Conservation (phyloP, 23 tunicate genomes). For the Oikopleura dioica region DNA sequence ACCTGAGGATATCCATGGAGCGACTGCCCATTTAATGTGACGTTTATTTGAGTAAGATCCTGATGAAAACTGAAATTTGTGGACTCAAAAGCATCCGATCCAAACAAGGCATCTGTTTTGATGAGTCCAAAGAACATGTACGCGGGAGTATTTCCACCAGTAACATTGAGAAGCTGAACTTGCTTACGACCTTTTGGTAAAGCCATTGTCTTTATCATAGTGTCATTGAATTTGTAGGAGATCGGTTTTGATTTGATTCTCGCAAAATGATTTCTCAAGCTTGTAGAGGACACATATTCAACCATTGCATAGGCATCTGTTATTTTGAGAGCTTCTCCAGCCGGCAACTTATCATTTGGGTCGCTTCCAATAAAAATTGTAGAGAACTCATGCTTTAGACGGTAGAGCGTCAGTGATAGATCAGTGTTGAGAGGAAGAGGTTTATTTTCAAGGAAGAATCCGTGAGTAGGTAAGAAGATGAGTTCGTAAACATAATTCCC, state of each 20-base stretch:
- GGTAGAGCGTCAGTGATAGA: neutral
- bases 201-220: neutral
- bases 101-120: neutral
- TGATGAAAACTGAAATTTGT: neutral
- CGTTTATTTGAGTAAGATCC: neutral
- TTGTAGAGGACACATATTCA: neutral
- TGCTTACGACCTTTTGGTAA: neutral
- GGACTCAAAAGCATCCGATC: neutral
- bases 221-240: neutral
- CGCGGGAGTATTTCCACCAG: neutral
- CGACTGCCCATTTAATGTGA: neutral
- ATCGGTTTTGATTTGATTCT: neutral
- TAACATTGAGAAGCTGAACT: neutral
- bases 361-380: neutral
- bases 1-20: conserved; percentile 7
- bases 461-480: neutral
- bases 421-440: neutral
- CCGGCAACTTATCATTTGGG: neutral
- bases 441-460: neutral
- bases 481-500: neutral
- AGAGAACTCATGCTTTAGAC: neutral
- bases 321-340: neutral
- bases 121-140: neutral
- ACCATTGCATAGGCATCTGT: neutral
- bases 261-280: neutral